phyloP scores from a whole-genome alignment of 1,140 invertebrate genomes.

The Ips typographus region DNA sequence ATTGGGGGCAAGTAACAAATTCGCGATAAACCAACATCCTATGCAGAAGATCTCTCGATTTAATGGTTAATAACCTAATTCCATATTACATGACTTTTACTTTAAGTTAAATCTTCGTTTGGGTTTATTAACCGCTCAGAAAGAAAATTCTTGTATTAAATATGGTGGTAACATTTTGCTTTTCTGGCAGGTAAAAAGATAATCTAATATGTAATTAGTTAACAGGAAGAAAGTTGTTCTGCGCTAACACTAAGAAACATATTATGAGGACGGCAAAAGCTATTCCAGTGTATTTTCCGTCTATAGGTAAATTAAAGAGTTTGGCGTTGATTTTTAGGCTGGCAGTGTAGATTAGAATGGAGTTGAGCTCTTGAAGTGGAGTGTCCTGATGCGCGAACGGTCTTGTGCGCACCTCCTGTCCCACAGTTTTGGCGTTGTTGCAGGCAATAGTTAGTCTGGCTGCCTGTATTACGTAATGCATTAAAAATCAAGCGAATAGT shows the following conservation, averaged over 20 bases:
- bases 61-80: too few species aligned
- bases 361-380: conserved; percentile 70
- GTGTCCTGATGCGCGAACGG: conserved; percentile 78
- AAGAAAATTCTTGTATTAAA: too few species aligned
- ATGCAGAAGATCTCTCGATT: too few species aligned
- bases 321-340: conserved; percentile 71
- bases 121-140: too few species aligned
- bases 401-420: conserved; percentile 73
- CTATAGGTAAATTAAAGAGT: conserved; percentile 70
- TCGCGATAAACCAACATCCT: too few species aligned
- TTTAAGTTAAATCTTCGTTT: too few species aligned
- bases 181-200: too few species aligned
- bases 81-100: too few species aligned
- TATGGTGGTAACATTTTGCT: not conserved
- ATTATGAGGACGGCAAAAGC: conserved; percentile 61
- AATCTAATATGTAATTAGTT: conserved; percentile 7
- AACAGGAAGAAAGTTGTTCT: conserved; percentile 55
- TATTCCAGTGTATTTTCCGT: conserved; percentile 66
- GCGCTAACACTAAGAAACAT: conserved; percentile 65
- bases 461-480: conserved; percentile 56
- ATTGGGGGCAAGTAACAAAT: too few species aligned
- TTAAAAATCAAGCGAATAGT: too few species aligned
- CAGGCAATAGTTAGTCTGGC: conserved; percentile 76
- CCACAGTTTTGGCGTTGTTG: conserved; percentile 66
- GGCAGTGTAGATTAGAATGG: conserved; percentile 74